Conservation (phyloP, 2,797 vertebrate species). For the Lagodon rhomboides region DNA sequence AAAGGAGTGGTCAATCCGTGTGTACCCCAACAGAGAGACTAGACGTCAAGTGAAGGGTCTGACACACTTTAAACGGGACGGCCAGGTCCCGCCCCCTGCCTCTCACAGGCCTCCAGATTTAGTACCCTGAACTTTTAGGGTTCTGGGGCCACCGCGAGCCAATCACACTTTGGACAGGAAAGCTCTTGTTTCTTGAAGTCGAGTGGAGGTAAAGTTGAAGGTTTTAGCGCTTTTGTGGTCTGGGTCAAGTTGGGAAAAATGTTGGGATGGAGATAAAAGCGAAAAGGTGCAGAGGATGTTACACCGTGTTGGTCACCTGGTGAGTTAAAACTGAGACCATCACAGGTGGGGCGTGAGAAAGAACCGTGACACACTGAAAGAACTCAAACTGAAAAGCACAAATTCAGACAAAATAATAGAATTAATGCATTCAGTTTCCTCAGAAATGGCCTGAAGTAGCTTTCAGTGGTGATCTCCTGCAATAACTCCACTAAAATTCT, state of each 20-base stretch:
- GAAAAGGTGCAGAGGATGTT: neutral
- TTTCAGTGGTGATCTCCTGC: neutral
- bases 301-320: neutral
- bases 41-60: conserved; percentile 85
- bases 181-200: conserved; percentile 40
- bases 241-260: neutral
- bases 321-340: neutral
- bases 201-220: neutral
- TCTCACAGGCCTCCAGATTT: conserved; percentile 84
- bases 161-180: conserved; percentile 80
- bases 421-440: rapidly evolving
- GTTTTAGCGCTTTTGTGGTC: conserved; percentile 1
- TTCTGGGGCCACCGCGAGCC: conserved; percentile 77
- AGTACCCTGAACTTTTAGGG: conserved; percentile 90
- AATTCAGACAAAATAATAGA: neutral
- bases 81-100: conserved; percentile 82
- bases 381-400: neutral
- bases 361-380: neutral
- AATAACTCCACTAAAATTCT: neutral
- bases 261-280: neutral
- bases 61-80: conserved; percentile 86
- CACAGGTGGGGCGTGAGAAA: neutral
- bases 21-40: conserved; percentile 88
- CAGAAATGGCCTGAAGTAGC: neutral
- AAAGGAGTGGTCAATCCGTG: conserved; percentile 88